These are phyloP conservation scores for Drosophila littoralis DNA, from an alignment of 1,140 invertebrate genomes.

Conservation along the genomic window DNA sequence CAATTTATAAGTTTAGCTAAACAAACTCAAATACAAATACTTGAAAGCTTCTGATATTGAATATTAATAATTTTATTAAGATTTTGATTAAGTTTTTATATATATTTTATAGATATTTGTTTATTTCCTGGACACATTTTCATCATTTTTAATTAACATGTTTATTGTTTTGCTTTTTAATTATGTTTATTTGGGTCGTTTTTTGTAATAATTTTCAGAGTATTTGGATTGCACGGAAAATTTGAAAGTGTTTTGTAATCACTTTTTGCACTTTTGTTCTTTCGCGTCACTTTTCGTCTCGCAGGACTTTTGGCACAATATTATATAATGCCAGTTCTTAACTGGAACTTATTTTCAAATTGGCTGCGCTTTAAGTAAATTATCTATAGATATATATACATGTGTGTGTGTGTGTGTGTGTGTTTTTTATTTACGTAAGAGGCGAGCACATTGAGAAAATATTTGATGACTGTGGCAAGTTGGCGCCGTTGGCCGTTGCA, in stretches of 20 bases:
- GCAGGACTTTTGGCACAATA: slow-evolving; percentile 13
- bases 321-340: slow-evolving; percentile 57
- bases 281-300: slow-evolving; percentile 44
- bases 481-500: slow-evolving; percentile 24
- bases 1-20: too few relatives aligned
- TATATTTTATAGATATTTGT: too few relatives aligned
- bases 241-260: slow-evolving; percentile 62
- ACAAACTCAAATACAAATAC: too few relatives aligned
- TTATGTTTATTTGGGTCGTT: neutral
- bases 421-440: slow-evolving; percentile 65
- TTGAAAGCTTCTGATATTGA: too few relatives aligned
- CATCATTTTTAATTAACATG: too few relatives aligned
- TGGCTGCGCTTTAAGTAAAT: neutral
- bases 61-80: neutral
- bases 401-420: slow-evolving; percentile 3
- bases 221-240: neutral
- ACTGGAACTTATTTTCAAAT: slow-evolving; percentile 3
- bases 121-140: neutral
- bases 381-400: neutral
- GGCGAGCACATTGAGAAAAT: slow-evolving; percentile 38
- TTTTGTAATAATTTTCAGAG: neutral
- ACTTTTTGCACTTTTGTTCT: slow-evolving; percentile 53
- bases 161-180: neutral
- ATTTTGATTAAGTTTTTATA: neutral
- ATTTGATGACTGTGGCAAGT: slow-evolving; percentile 21